Base-by-base conservation (phyloP, 2,888 invertebrate species). In the Micropterix aruncella region DNA sequence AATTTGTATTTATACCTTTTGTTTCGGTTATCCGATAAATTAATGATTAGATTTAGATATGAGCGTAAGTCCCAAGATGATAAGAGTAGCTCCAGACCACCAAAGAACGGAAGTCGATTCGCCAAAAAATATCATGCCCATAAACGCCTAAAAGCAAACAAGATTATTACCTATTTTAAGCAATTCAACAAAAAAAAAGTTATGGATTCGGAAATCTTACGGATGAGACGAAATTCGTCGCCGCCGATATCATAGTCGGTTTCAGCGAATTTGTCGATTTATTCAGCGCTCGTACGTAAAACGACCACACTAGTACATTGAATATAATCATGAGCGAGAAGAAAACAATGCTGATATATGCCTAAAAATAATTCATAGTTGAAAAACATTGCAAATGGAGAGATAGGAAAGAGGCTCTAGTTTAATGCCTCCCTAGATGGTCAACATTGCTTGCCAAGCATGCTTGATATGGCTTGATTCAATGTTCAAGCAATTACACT, bases 41-140 rank as follows among this genome's bases (percentile, higher is more conserved):
- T 19, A 19, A 15, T 16, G 15, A 39, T 36, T 39, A 19, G 38
- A 7, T 40, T 55, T 58, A 44, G 75, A 68, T 3, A 88, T 74
- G 45, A 87, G 65, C 17, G 79, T 60, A 17, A 90, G 63, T 4
- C 90, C 90, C 36, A 73, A 54, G 4, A 87, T 60, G 46, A 90
- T 83, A 12, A 85, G 63, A 15, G 71, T 57, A 3, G 83, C 79
- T 1, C 90, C 89, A 7, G 71, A 53, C 77, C 83, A 83, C 79
- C 88, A 88, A 27, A 73, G 57, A 3, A 78, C 41, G 1, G 83
- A 76, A 1, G 83, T 74, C 0, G 72, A 65, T 60, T 90, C 90
- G 16, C 73, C 70, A 60, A 88, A 89, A 38, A 87, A 53, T 4
- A 79, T 47, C 43, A 75, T 67, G 3, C 89, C 89, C 44, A 82